phyloP scores from a whole-genome alignment of 2,888 invertebrate species.

The Sthenelais limicola region DNA sequence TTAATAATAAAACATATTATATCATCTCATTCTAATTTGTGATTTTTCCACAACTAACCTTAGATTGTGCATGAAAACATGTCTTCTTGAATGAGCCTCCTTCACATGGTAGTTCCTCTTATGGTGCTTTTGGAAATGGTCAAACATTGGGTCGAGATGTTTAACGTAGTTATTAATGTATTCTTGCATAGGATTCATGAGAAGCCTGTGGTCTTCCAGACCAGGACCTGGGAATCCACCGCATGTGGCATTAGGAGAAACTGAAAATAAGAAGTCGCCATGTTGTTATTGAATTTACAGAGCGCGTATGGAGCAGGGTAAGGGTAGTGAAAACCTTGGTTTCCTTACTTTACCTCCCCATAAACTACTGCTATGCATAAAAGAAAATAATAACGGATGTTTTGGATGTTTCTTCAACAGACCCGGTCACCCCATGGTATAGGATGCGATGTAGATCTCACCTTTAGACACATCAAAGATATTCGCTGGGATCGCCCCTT shows the following conservation, averaged over 20 bases:
- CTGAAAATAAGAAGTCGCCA: too few relatives aligned
- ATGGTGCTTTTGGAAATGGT: conserved; percentile 82
- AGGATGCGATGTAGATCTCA: too few relatives aligned
- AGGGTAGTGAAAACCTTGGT: too few relatives aligned
- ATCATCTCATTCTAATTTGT: too few relatives aligned
- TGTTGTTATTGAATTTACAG: too few relatives aligned
- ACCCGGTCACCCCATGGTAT: too few relatives aligned
- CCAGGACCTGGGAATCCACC: conserved; percentile 90
- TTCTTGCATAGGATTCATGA: conserved; percentile 94
- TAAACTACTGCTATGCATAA: too few relatives aligned
- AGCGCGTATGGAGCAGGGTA: too few relatives aligned
- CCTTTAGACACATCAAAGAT: conserved; percentile 58
- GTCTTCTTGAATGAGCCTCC: conserved; percentile 82
- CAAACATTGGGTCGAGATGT: conserved; percentile 81
- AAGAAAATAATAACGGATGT: too few relatives aligned
- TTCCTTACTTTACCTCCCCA: too few relatives aligned
- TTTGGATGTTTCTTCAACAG: too few relatives aligned
- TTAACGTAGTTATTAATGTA: conserved; percentile 81
- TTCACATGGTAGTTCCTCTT: conserved; percentile 78
- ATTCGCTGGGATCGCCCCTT: conserved; percentile 44
- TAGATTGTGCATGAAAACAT: conserved; percentile 89
- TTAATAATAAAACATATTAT: neutral
- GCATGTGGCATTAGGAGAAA: conserved; percentile 64
- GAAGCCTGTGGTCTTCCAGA: conserved; percentile 76
- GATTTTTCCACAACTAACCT: conserved; percentile 57